Percentiles rank a stretch among this genome's conserved stretches.
Conservation (phyloP, 2,888 invertebrate species). For the Mystacides longicornis region DNA sequence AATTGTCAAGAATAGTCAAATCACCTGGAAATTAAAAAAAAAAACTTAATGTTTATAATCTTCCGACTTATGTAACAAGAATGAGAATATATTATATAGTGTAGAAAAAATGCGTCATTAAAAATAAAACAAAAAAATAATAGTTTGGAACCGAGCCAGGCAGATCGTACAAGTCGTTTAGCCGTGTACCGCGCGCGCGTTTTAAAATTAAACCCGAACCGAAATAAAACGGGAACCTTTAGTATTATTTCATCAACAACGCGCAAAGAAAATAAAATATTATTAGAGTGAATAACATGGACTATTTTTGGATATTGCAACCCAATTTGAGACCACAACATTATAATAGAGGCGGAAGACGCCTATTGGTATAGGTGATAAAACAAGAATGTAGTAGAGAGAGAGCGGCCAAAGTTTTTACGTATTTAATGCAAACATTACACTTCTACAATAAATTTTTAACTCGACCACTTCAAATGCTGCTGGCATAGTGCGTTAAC, state of each 20-base stretch:
- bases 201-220: background rate
- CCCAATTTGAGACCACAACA: background rate
- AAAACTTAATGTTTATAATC: too few species aligned
- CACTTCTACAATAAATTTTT: too few species aligned
- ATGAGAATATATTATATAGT: background rate
- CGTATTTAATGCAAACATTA: too few species aligned
- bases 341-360: background rate
- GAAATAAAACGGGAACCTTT: background rate
- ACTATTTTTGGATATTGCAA: background rate
- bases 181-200: background rate
- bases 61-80: background rate
- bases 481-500: too few species aligned
- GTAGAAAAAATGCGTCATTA: slow-evolving; percentile 15
- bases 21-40: too few species aligned
- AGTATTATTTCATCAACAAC: slow-evolving; percentile 2
- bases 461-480: too few species aligned
- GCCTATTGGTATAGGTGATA: too few species aligned
- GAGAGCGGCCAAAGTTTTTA: too few species aligned
- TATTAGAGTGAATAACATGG: background rate
- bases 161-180: background rate
- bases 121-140: slow-evolving; percentile 22
- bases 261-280: background rate
- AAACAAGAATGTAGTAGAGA: too few species aligned
- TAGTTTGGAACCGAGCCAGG: slow-evolving; percentile 21
- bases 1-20: too few species aligned